phyloP scores from a whole-genome alignment of 2,888 invertebrate genomes.

The Limulus polyphemus region DNA sequence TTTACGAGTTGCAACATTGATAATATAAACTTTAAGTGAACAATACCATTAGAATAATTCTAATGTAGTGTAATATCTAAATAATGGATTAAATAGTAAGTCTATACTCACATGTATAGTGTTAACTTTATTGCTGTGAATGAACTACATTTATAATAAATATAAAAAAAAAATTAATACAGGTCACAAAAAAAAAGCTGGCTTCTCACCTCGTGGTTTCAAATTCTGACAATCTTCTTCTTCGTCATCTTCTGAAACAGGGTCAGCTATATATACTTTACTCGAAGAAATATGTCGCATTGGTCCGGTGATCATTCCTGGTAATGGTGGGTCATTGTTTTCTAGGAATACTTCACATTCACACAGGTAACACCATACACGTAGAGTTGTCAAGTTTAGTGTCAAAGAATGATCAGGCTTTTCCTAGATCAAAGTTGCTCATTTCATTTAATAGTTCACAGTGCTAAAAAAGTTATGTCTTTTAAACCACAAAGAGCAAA shows the following conservation, averaged over 20 bases:
- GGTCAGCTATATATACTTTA: slow-evolving; percentile 21
- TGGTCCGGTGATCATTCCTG: slow-evolving; percentile 11
- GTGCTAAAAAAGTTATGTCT: too few species aligned
- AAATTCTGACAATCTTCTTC: slow-evolving; percentile 41
- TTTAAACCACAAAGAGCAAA: too few species aligned
- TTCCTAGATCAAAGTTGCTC: slow-evolving; percentile 38
- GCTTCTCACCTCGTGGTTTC: slow-evolving; percentile 40
- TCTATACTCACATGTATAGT: too few species aligned
- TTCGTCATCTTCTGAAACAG: slow-evolving; percentile 37
- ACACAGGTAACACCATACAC: slow-evolving; percentile 82
- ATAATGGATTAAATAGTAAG: too few species aligned
- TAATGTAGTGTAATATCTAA: too few species aligned
- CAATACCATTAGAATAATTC: too few species aligned
- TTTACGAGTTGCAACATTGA: too few species aligned
- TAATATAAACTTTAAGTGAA: too few species aligned
- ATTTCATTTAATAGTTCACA: too few species aligned
- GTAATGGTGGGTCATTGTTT: slow-evolving; percentile 37
- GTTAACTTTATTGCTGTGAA: too few species aligned
- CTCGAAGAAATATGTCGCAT: slow-evolving; percentile 10
- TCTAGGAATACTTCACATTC: slow-evolving; percentile 61
- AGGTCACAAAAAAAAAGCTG: too few species aligned
- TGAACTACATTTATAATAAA: too few species aligned
- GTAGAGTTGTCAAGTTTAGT: slow-evolving; percentile 67
- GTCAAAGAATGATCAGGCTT: slow-evolving; percentile 59
- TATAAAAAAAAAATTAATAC: neutral